Evolutionary conservation across 2,113 vertebrate species (phyloP).

Genomic region (Stegastes partitus): DNA sequence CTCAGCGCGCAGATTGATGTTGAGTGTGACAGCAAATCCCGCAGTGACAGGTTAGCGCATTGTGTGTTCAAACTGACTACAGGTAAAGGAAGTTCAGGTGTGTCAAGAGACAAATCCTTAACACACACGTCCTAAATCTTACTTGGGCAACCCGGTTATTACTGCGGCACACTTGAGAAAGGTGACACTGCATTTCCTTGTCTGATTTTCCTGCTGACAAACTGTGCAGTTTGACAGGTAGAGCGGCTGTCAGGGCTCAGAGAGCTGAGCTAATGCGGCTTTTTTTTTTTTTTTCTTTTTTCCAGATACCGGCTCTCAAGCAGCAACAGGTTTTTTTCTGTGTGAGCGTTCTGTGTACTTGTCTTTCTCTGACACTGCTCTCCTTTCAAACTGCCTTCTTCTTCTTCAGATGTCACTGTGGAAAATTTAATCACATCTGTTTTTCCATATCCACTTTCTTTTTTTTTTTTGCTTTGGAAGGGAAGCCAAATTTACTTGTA

Average conservation of each 20-base stretch:
- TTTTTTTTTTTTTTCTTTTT: too few relatives aligned
- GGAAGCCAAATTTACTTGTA: constrained; percentile 49
- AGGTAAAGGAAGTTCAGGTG: constrained; percentile 68
- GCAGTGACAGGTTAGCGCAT: constrained; percentile 53
- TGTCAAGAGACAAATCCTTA: constrained; percentile 44
- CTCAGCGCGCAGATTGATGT: constrained; percentile 35
- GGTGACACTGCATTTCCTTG: constrained; percentile 48
- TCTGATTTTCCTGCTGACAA: constrained; percentile 49
- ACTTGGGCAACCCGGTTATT: constrained; percentile 66
- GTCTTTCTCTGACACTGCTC: constrained; percentile 26
- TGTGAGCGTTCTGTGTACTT: constrained; percentile 13
- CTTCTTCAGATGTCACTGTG: constrained; percentile 40
- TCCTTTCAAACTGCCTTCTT: constrained; percentile 42
- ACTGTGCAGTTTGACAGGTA: constrained; percentile 13
- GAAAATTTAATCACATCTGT: constrained; percentile 71
- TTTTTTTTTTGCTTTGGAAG: constrained; percentile 57
- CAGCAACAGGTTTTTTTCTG: constrained; percentile 67
- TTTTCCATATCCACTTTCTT: constrained; percentile 66
- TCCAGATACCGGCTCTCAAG: constrained; percentile 66
- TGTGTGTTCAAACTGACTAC: constrained; percentile 38
- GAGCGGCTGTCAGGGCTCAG: constrained; percentile 32
- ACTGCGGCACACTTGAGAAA: constrained; percentile 29
- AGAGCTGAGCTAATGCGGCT: constrained; percentile 64
- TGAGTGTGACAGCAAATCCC: constrained; percentile 52
- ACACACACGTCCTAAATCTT: constrained; percentile 57